These are phyloP conservation scores for Hafferia zeledoni DNA, from an alignment of 2,797 vertebrate species.

Conservation along the genomic window DNA sequence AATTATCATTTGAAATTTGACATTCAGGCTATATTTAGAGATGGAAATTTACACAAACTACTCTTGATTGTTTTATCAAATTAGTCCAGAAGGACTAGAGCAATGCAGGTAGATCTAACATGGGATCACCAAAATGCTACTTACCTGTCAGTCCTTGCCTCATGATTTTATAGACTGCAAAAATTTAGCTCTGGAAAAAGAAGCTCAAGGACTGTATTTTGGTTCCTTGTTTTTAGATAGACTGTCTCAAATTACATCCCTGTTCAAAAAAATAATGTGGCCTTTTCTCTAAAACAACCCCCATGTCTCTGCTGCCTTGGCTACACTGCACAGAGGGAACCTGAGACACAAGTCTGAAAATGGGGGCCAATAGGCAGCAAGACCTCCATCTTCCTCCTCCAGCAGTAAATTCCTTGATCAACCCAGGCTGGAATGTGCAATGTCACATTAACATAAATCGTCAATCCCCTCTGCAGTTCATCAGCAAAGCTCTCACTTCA, in stretches of 20 bases:
- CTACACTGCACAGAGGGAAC: background rate
- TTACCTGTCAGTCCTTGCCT: background rate
- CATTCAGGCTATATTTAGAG: background rate
- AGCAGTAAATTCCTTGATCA: background rate
- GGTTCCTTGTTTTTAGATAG: background rate
- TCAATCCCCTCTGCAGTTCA: background rate
- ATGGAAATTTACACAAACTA: background rate
- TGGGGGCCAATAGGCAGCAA: background rate
- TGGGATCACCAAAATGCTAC: background rate
- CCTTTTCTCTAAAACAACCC: background rate
- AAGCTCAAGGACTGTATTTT: background rate
- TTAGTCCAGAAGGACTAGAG: background rate
- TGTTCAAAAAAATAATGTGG: background rate
- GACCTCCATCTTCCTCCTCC: background rate
- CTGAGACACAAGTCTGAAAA: background rate
- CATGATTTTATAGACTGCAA: background rate
- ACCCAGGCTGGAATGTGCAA: background rate
- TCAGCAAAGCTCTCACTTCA: background rate
- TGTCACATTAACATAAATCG: background rate
- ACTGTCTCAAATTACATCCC: background rate
- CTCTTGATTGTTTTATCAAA: background rate
- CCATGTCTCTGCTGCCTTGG: background rate
- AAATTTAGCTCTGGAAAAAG: background rate
- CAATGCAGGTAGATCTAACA: background rate
- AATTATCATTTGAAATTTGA: background rate